Conservation (phyloP, 92 coral and sea anemone genomes). For the Ricordea florida region DNA sequence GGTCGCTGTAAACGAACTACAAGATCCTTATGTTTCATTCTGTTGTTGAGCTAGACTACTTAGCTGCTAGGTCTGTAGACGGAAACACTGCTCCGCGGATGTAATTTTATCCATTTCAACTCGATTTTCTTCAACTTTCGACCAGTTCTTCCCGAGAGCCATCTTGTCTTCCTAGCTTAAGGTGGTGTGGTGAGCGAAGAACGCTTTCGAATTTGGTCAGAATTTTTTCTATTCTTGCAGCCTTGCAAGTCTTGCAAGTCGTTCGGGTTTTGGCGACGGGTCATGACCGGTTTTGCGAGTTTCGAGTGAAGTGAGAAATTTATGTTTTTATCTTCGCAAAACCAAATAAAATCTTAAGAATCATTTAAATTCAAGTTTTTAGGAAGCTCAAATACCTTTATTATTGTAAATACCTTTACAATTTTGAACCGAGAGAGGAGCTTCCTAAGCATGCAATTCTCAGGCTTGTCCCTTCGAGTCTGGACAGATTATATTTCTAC, state of each 20-base stretch:
- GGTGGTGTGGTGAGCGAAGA: slow-evolving; percentile 1
- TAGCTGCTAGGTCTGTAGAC: no score
- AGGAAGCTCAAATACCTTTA: no score
- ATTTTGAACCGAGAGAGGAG: no score
- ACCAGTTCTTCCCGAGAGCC: slow-evolving; percentile 28
- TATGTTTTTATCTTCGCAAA: no score
- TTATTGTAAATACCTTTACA: no score
- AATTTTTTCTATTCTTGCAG: slow-evolving; percentile 19
- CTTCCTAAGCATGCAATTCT: no score
- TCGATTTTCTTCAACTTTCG: slow-evolving; percentile 4
- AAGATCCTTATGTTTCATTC: slow-evolving; percentile 31
- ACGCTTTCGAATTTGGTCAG: slow-evolving; percentile 21
- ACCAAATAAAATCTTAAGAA: no score
- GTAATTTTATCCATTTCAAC: slow-evolving; percentile 13
- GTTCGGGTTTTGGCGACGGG: slow-evolving; percentile 35
- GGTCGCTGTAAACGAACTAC: slow-evolving; percentile 40
- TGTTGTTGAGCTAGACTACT: not conserved
- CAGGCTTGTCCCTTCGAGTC: no score
- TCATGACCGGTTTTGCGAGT: slow-evolving; percentile 84
- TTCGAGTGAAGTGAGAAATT: slow-evolving; percentile 7
- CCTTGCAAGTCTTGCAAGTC: slow-evolving; percentile 43
- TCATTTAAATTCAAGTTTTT: no score
- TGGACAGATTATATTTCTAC: no score
- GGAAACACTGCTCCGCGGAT: no score
- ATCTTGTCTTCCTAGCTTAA: not conserved